phyloP scores from a whole-genome alignment of 2,113 vertebrate genomes.

The Paradisaea rubra region DNA sequence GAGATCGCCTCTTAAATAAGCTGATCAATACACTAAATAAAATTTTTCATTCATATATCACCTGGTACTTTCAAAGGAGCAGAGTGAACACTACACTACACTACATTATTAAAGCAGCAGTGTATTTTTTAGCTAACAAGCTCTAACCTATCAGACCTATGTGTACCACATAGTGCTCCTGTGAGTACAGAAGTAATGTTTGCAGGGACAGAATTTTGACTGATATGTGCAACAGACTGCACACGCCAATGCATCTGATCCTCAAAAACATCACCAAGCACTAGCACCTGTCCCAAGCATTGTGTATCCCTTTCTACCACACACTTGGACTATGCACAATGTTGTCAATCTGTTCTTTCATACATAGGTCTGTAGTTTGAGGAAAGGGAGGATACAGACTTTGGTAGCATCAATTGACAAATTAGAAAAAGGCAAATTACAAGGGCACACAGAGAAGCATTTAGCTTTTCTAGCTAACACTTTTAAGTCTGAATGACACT shows the following conservation, averaged over 20 bases:
- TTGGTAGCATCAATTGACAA: not conserved
- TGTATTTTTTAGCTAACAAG: not conserved
- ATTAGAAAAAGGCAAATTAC: not conserved
- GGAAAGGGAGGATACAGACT: not conserved
- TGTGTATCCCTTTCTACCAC: rapidly evolving
- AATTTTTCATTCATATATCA: not conserved
- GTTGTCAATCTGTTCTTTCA: not conserved
- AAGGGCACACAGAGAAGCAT: not conserved
- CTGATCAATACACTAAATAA: not conserved
- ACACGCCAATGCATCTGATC: not conserved
- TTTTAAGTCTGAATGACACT: not conserved
- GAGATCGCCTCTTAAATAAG: not conserved
- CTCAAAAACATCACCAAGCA: not conserved
- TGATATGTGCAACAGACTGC: not conserved
- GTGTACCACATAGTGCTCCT: not conserved
- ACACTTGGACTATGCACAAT: not conserved
- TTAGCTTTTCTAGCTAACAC: not conserved
- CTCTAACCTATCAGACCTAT: not conserved
- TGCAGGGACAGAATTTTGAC: not conserved
- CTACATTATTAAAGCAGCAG: not conserved
- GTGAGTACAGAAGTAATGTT: not conserved
- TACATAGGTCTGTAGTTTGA: not conserved
- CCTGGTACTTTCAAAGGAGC: not conserved
- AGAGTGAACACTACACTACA: not conserved
- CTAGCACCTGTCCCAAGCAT: not conserved